phyloP scores from a whole-genome alignment of 2,113 vertebrate species.

The Cyphomyrus discorhynchus region DNA sequence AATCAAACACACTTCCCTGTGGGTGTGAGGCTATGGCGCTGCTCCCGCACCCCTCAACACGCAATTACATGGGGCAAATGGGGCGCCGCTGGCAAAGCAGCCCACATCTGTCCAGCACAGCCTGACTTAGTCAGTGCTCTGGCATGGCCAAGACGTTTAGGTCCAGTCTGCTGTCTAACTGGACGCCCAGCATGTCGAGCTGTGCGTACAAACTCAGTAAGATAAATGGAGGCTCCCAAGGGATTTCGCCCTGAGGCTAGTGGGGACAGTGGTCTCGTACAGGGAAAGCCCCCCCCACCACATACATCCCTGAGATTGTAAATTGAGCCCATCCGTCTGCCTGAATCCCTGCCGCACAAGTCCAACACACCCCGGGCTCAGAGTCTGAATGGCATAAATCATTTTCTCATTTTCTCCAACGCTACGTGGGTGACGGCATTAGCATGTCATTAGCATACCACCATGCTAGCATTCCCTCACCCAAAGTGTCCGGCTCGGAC shows the following conservation, averaged over 20 bases:
- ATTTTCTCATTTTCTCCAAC: background rate
- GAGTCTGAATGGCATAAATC: background rate
- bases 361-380: background rate
- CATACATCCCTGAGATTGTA: conserved; percentile 35
- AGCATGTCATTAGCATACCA: background rate
- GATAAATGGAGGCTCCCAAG: background rate
- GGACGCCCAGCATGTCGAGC: background rate
- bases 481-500: background rate
- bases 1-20: background rate
- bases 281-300: conserved; percentile 27
- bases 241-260: background rate
- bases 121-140: background rate
- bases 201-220: background rate
- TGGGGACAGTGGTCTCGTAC: background rate
- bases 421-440: background rate
- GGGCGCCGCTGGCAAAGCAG: background rate
- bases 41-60: background rate
- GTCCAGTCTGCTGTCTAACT: background rate
- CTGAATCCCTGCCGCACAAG: conserved; percentile 25
- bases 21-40: background rate
- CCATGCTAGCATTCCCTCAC: background rate
- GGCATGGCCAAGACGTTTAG: background rate
- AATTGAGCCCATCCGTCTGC: conserved; percentile 45
- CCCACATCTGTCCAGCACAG: background rate
- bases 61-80: background rate